Conservation (phyloP, 2,113 vertebrate species). For the Cariama cristata region DNA sequence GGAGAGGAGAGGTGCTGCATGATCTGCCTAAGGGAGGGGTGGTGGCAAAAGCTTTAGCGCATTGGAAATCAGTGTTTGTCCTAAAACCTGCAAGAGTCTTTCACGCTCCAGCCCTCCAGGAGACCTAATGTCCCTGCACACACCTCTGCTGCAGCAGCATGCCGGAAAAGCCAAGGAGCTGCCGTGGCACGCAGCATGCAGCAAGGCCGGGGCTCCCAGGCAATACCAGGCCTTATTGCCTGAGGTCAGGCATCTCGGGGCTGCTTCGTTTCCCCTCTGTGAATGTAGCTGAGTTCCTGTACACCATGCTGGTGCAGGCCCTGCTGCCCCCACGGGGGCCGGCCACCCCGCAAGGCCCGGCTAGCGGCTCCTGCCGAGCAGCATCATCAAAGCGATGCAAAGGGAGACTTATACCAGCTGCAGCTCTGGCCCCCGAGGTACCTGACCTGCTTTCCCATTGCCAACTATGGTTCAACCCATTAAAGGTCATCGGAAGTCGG, state of each 20-base stretch:
- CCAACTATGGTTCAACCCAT: neutral
- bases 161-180: neutral
- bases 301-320: neutral
- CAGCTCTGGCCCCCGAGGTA: neutral
- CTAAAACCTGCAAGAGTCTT: neutral
- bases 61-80: neutral
- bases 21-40: neutral
- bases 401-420: neutral
- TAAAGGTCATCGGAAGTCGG: neutral
- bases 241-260: neutral
- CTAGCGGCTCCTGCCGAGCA: neutral
- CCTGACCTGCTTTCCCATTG: conserved; percentile 8
- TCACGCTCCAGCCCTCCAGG: neutral
- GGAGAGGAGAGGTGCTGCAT: neutral
- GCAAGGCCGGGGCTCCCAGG: neutral
- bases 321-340: neutral
- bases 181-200: rapidly evolving
- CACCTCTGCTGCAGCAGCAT: neutral
- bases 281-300: rapidly evolving
- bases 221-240: neutral
- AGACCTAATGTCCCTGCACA: neutral
- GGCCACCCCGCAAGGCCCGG: neutral
- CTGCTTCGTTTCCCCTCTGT: neutral
- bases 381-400: neutral
- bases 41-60: neutral